Conservation (phyloP, 1,140 invertebrate species). For the Drosophila neocordata region DNA sequence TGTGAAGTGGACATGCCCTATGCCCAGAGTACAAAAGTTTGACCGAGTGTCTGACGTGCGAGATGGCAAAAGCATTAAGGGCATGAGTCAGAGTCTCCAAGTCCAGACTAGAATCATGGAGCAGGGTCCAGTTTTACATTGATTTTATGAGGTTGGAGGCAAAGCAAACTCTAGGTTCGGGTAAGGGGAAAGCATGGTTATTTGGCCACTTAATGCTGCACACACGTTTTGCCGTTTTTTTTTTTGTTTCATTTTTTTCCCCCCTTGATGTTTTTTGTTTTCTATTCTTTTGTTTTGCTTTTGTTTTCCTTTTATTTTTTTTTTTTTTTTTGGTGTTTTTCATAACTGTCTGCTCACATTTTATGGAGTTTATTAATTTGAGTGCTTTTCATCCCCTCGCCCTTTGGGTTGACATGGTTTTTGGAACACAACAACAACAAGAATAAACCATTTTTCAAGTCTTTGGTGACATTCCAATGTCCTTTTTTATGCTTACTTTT, state of each 20-base stretch:
- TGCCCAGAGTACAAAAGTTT: slow-evolving; percentile 71
- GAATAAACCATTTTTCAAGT: background rate
- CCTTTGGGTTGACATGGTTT: slow-evolving; percentile 56
- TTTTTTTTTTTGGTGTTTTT: slow-evolving; percentile 37
- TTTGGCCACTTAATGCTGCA: slow-evolving; percentile 66
- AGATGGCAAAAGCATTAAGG: slow-evolving; percentile 71
- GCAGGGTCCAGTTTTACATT: slow-evolving; percentile 54
- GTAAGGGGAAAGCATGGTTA: slow-evolving; percentile 9
- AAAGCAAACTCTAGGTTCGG: background rate
- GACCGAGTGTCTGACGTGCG: slow-evolving; percentile 72
- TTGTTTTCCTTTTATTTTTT: slow-evolving; percentile 14
- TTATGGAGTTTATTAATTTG: slow-evolving; percentile 81
- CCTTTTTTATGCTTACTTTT: too few relatives aligned
- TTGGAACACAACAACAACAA: background rate
- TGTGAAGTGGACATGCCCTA: slow-evolving; percentile 35
- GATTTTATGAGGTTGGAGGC: slow-evolving; percentile 52
- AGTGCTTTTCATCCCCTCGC: slow-evolving; percentile 68
- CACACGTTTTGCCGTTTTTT: slow-evolving; percentile 39
- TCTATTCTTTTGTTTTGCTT: slow-evolving; percentile 15
- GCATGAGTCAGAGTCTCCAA: slow-evolving; percentile 27
- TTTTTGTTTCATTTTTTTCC: background rate
- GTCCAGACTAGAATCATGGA: slow-evolving; percentile 61
- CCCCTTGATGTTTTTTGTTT: slow-evolving; percentile 10
- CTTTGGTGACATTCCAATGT: background rate
- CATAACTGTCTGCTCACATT: slow-evolving; percentile 78